These are phyloP conservation scores for Syngnathus acus DNA, from an alignment of 2,797 vertebrate species.

Conservation along the genomic window DNA sequence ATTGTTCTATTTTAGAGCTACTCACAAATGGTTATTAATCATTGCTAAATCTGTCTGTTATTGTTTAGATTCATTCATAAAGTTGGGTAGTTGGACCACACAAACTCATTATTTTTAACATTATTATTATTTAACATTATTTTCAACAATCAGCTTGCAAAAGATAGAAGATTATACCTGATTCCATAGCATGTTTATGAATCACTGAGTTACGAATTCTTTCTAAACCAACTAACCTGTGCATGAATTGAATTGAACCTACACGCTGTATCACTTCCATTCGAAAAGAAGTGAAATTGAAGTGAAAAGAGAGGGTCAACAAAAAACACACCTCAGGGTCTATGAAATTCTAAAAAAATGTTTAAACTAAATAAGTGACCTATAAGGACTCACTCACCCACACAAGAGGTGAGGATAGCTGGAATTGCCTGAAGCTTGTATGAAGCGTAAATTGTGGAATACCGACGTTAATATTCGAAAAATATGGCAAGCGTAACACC, in stretches of 20 bases:
- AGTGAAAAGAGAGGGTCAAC: conserved; percentile 27
- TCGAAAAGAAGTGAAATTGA: conserved; percentile 16
- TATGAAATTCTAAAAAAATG: conserved; percentile 22
- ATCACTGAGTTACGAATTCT: neutral
- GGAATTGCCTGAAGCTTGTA: conserved; percentile 26
- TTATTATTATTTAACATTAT: too few relatives aligned
- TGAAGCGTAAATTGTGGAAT: neutral
- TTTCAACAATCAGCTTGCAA: neutral
- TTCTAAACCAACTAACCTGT: neutral
- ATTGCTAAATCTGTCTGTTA: too few relatives aligned
- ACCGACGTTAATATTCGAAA: conserved; percentile 15
- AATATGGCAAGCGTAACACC: conserved; percentile 11
- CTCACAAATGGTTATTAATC: too few relatives aligned
- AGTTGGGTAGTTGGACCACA: neutral
- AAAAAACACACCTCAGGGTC: conserved; percentile 1
- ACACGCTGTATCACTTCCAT: too few relatives aligned
- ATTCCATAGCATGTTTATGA: neutral
- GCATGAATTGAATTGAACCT: neutral
- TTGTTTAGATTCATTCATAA: too few relatives aligned
- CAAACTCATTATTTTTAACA: too few relatives aligned
- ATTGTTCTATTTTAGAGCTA: too few relatives aligned
- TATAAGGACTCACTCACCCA: conserved; percentile 1
- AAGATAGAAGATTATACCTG: neutral
- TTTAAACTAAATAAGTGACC: neutral
- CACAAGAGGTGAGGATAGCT: conserved; percentile 33